Percentiles rank a stretch among this genome's conserved stretches.
Conservation (phyloP, 2,797 vertebrate species). For the Lepilemur septentrionalis region DNA sequence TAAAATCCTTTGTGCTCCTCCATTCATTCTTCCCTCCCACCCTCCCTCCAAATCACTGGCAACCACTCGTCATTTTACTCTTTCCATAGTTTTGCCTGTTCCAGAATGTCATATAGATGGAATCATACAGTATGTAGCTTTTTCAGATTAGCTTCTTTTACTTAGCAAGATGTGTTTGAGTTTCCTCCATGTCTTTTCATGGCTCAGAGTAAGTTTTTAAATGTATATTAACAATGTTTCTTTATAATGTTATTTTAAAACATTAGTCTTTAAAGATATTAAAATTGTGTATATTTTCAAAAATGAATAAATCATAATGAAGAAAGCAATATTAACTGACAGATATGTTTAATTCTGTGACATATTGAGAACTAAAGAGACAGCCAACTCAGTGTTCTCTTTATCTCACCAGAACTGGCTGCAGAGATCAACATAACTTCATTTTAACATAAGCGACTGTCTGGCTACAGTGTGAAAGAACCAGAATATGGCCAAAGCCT, state of each 20-base stretch:
- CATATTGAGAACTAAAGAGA: background rate
- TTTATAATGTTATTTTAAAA: background rate
- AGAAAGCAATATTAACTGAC: background rate
- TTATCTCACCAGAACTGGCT: background rate
- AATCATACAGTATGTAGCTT: background rate
- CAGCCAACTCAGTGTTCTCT: background rate
- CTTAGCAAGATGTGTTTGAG: background rate
- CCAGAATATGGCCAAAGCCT: background rate
- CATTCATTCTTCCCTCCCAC: background rate
- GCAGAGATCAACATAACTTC: background rate
- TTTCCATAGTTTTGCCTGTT: background rate
- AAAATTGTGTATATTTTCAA: background rate
- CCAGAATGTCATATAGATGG: background rate
- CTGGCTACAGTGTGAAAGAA: background rate
- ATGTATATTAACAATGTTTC: background rate
- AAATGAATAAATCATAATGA: background rate
- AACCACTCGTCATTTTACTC: background rate
- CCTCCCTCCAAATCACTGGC: background rate
- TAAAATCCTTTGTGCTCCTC: background rate
- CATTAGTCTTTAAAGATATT: background rate
- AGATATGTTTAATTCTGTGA: background rate
- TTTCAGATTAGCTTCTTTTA: background rate
- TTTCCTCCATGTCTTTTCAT: background rate
- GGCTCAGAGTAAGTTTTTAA: background rate
- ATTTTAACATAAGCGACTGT: background rate